Percentiles rank a stretch among this genome's conserved stretches.
Evolutionary conservation across 1,140 invertebrate genomes (phyloP).

Genomic region (Ectropis grisescens): DNA sequence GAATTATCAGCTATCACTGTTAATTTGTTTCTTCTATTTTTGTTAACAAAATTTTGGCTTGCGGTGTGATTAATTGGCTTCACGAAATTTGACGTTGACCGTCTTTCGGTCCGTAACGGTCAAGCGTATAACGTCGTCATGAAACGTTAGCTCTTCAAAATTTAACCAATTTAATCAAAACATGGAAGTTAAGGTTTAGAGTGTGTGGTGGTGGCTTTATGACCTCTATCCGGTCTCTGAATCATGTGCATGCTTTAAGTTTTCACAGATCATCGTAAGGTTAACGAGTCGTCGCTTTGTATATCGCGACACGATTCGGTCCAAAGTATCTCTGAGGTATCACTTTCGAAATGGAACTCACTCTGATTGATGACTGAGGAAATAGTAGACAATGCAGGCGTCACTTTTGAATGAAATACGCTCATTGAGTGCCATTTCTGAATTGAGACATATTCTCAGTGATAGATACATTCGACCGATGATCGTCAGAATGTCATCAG

Average conservation of each 20-base stretch:
- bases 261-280: conserved; percentile 55
- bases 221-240: conserved; percentile 39
- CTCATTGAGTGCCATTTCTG: too few relatives aligned
- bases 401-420: too few relatives aligned
- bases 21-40: conserved; percentile 57
- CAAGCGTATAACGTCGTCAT: conserved; percentile 18
- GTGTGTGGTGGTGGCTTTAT: conserved; percentile 69
- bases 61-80: conserved; percentile 68
- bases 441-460: too few relatives aligned
- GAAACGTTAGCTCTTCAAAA: conserved; percentile 51
- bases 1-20: conserved; percentile 61
- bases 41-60: conserved; percentile 61
- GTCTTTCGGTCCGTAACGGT: too few relatives aligned
- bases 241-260: conserved; percentile 58
- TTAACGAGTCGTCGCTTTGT: conserved; percentile 52
- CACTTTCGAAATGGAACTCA: too few relatives aligned
- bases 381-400: too few relatives aligned
- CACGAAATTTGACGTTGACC: too few relatives aligned
- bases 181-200: conserved; percentile 66
- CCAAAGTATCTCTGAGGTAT: conserved; percentile 12
- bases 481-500: conserved; percentile 18
- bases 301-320: conserved; percentile 20
- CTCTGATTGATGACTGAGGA: too few relatives aligned
- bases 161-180: conserved; percentile 50
- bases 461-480: conserved; percentile 13